Base-by-base conservation (phyloP, 2,888 invertebrate species). In the Caenorhabditis sulstoni region DNA sequence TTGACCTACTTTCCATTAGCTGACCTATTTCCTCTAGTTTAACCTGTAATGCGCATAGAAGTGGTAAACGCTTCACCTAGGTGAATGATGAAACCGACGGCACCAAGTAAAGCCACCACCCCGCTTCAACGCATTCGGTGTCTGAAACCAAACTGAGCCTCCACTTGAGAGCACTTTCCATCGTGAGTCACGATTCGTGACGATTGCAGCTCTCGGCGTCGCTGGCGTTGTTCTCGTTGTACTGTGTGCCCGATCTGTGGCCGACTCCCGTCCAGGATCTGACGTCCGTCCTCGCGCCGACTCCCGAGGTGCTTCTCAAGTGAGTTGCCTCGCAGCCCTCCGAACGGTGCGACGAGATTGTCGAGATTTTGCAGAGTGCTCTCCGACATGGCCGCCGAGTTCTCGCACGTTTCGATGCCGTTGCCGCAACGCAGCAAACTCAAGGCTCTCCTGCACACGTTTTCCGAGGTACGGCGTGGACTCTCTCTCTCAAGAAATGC, bases 301-400 rank as follows among this genome's bases (percentile, higher is more conserved):
- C 79, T 16, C 83, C 84, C 3, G 88, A 88, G 62, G 58, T 88
- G 11, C 70, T 87, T 14, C 55, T 88, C 20, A 78, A 84, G 85
- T 84, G 29, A 29, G 35, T 18, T n/a, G 29, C 29, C 29, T 29
- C 29, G 7, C 29, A 29, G n/a, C n/a, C n/a, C n/a, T n/a, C n/a
- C n/a, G n/a, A n/a, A n/a, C n/a, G n/a, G n/a, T 29, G 29, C 29
- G 29, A 29, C 29, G 7, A 29, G n/a, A n/a, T n/a, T n/a, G n/a
- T 29, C 7, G 29, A 29, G 7, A 29, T 29, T 29, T 57, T 77
- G 45, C 71, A 83, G 85, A 70, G 87, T 88, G 1, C 70, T 88
- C 2, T 85, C 87, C 3, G 88, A 88, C 53, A 65, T 88, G 52
- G 84, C 87, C 18, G 81, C 85, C 18, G 87, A 87, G 67, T 88